Percentiles rank a stretch among this genome's conserved stretches.
phyloP scores from a whole-genome alignment of 1,140 invertebrate genomes.

The Papilio machaon region DNA sequence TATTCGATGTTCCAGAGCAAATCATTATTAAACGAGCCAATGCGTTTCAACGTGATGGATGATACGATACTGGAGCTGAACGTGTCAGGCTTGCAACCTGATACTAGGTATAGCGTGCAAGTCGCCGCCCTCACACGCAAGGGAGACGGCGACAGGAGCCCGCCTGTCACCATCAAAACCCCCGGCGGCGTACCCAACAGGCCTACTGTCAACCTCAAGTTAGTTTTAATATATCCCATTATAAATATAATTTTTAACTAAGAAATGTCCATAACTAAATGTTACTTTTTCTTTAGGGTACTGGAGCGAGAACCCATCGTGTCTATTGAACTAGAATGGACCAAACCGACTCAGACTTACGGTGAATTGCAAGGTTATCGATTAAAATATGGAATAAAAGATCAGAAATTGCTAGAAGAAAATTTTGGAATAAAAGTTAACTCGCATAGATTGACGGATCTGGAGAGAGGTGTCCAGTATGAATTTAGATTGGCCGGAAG shows the following conservation, averaged over 20 bases:
- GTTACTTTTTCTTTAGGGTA: constrained; percentile 82
- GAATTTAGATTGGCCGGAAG: constrained; percentile 96
- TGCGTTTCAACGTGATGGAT: constrained; percentile 92
- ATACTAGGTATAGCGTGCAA: constrained; percentile 95
- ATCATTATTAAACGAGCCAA: constrained; percentile 90
- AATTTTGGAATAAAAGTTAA: constrained; percentile 83
- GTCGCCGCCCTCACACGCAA: constrained; percentile 97
- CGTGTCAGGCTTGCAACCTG: constrained; percentile 94
- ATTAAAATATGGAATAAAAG: constrained; percentile 93
- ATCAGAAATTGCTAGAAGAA: constrained; percentile 89
- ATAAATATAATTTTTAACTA: constrained; percentile 27
- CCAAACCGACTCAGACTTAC: constrained; percentile 91
- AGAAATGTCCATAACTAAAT: neutral
- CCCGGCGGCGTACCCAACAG: constrained; percentile 96
- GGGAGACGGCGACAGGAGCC: constrained; percentile 95
- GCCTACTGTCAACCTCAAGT: constrained; percentile 94
- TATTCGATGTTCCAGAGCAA: constrained; percentile 83
- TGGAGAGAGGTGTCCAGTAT: constrained; percentile 96
- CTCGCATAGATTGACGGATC: constrained; percentile 84
- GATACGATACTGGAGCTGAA: constrained; percentile 90
- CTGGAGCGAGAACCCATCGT: constrained; percentile 92
- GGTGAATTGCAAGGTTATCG: constrained; percentile 94
- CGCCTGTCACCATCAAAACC: constrained; percentile 91
- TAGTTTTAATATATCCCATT: constrained; percentile 58
- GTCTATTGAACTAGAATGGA: constrained; percentile 95